Base-by-base conservation (phyloP, 2,888 invertebrate genomes). In the Flexamia atlantica region DNA sequence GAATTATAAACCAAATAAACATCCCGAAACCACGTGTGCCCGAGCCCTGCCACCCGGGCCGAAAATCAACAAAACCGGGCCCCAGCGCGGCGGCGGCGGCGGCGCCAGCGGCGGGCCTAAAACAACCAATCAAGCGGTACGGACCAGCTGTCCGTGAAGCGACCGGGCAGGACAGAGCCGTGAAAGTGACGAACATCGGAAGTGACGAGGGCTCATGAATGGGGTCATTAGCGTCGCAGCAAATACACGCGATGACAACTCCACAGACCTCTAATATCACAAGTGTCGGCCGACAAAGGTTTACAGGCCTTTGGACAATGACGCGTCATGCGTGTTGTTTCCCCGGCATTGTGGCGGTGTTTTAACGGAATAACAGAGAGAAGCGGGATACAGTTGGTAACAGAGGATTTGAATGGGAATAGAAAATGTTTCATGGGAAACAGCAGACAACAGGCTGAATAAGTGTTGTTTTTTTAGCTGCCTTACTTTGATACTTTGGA, bases 1-100 rank as follows among this genome's bases (percentile, higher is more conserved):
- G 64, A 64, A 64, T 30, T 30, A 28, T 64, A 64, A 64, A 64
- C 64, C 30, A 64, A 64, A 64, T 64, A 64, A 64, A 64, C 64
- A 64, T 30, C 64, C 64, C 30, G 28, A 64, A 64, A 64, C 64
- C 64, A 64, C 64, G 64, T 64, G 64, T 64, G 25, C 57, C 14
- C 23, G n/a, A n/a, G n/a, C 25, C 14, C 23, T 57, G 64, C 64
- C 64, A 64, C 64, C 64, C 64, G 64, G 64, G 28, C 25, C 9
- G 4, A 64, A 64, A 64, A 64, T 64, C 64, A 64, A 64, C 64
- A 64, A 64, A 17, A 30, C 64, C 64, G 64, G 28, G 14, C 1
- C 28, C 28, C 14, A 23, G 57, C 57, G 57, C 57, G 23, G 23
- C 57, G 7, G 28, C 25, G 57, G 57, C 53, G 17, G 53, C 14